phyloP scores from a whole-genome alignment of 2,888 invertebrate species.

The Allacma fusca region DNA sequence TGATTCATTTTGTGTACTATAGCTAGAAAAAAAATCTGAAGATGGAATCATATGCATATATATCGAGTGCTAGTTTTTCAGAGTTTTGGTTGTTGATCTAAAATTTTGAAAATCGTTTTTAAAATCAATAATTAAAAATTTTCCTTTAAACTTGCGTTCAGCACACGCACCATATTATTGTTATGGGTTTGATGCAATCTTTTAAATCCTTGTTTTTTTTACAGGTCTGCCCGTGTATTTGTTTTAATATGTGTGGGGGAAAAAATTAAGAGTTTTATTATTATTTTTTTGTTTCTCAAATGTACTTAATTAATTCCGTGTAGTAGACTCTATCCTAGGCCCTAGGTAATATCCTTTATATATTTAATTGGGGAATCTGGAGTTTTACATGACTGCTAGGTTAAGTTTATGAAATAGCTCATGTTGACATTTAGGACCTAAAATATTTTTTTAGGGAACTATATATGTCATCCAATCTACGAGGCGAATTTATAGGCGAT shows the following conservation, averaged over 20 bases:
- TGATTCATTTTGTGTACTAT: no score
- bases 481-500: no score
- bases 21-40: no score
- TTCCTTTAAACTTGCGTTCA: background rate
- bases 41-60: no score
- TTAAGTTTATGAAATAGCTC: constrained; percentile 29
- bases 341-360: background rate
- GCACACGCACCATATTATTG: background rate
- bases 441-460: no score
- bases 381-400: constrained; percentile 41
- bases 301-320: constrained; percentile 8
- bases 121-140: background rate
- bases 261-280: background rate
- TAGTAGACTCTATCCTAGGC: no score
- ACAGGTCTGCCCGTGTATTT: background rate
- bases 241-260: no score
- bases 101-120: background rate
- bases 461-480: no score
- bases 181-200: constrained; percentile 28
- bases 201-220: constrained; percentile 10
- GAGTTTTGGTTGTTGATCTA: background rate
- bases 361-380: constrained; percentile 17
- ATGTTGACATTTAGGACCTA: no score
- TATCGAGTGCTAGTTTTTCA: background rate
- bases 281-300: background rate